phyloP scores from a whole-genome alignment of 2,797 vertebrate species.

The Choloepus didactylus region DNA sequence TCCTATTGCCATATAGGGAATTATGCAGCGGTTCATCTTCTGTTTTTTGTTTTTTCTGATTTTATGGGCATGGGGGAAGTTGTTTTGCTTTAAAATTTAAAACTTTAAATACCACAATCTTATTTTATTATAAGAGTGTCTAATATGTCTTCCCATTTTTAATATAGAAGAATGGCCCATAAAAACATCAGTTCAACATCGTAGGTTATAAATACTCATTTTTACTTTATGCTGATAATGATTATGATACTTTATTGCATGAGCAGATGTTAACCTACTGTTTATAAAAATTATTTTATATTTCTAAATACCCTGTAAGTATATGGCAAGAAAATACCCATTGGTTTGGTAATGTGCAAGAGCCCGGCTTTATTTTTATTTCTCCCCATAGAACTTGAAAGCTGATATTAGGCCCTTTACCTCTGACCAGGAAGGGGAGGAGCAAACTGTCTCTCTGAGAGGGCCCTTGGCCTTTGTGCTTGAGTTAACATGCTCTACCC shows the following conservation, averaged over 20 bases:
- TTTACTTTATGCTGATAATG: constrained; percentile 59
- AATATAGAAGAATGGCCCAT: constrained; percentile 47
- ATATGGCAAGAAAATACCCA: neutral
- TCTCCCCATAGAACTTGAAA: neutral
- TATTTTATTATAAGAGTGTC: constrained; percentile 59
- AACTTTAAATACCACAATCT: neutral
- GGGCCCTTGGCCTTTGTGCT: neutral
- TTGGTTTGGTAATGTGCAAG: neutral
- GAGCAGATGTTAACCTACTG: neutral
- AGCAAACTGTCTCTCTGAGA: neutral
- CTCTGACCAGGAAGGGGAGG: neutral
- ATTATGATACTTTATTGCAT: constrained; percentile 24
- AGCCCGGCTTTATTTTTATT: constrained; percentile 44
- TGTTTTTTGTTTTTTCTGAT: constrained; percentile 35
- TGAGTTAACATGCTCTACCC: neutral
- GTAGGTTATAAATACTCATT: constrained; percentile 69
- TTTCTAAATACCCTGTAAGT: constrained; percentile 38
- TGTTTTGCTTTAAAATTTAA: constrained; percentile 55
- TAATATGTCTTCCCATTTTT: constrained; percentile 56
- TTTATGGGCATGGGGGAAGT: neutral
- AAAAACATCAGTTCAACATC: constrained; percentile 65
- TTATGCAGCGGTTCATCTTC: constrained; percentile 35
- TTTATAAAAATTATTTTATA: neutral
- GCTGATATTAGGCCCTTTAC: neutral
- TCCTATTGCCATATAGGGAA: neutral